Conservation (phyloP, 2,888 invertebrate genomes). For the Agrotis clavis region DNA sequence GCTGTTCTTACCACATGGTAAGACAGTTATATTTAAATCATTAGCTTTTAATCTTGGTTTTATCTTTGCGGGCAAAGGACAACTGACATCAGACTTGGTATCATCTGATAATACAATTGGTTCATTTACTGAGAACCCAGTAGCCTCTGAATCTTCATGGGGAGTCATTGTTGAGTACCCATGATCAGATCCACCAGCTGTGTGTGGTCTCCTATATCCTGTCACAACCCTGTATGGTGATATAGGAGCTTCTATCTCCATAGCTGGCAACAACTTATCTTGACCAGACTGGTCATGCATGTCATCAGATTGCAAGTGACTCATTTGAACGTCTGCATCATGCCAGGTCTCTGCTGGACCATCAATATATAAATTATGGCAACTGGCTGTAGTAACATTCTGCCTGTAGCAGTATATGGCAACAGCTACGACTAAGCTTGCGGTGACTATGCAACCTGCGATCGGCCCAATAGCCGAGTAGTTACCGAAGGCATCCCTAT, state of each 20-base stretch:
- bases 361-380: slow-evolving; percentile 89
- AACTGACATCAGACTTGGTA: slow-evolving; percentile 90
- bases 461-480: slow-evolving; percentile 96
- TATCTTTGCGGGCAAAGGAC: slow-evolving; percentile 90
- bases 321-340: slow-evolving; percentile 92
- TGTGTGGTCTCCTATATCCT: slow-evolving; percentile 94
- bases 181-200: slow-evolving; percentile 96
- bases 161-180: slow-evolving; percentile 99
- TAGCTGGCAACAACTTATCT: slow-evolving; percentile 92
- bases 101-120: slow-evolving; percentile 91
- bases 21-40: slow-evolving; percentile 86
- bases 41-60: slow-evolving; percentile 84
- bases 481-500: slow-evolving; percentile 87
- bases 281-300: slow-evolving; percentile 92
- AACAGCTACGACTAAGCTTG: slow-evolving; percentile 95
- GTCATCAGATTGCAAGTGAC: slow-evolving; percentile 94
- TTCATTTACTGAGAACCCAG: slow-evolving; percentile 94
- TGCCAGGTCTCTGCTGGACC: slow-evolving; percentile 90
- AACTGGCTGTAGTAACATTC: slow-evolving; percentile 89
- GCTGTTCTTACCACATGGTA: slow-evolving; percentile 90
- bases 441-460: slow-evolving; percentile 95
- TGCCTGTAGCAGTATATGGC: slow-evolving; percentile 96
- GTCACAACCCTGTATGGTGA: slow-evolving; percentile 97
- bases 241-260: slow-evolving; percentile 93
- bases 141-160: slow-evolving; percentile 96